Evolutionary conservation across 2,888 invertebrate species (phyloP), one percentile per base, ranked within the genome.

Genomic region (Lepidocyrtinus sp.): DNA sequence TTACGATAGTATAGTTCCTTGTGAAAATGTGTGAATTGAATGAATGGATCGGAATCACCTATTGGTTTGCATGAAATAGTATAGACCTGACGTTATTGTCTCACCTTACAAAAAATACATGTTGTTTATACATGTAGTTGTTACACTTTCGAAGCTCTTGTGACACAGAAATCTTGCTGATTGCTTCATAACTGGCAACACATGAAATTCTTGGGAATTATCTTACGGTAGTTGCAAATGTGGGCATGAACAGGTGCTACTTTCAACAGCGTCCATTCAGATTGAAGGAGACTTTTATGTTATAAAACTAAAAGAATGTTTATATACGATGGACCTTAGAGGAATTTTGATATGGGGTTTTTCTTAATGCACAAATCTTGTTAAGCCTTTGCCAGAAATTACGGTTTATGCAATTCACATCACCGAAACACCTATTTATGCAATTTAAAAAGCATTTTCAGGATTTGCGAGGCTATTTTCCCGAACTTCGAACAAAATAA

Each of bases 11-110:
- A 5, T 36, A 36, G 36, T 36, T 36, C 19, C n/a, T 59, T 59
- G 59, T 59, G 17, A 59, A 59, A 59, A n/a, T n/a, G n/a, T n/a
- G n/a, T n/a, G n/a, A n/a, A n/a, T n/a, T 59, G 59, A 59, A 59
- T n/a, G 19, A 59, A 59, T 17, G 19, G n/a, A n/a, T n/a, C n/a
- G n/a, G n/a, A n/a, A n/a, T n/a, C n/a, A n/a, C n/a, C n/a, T n/a
- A n/a, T n/a, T n/a, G n/a, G n/a, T n/a, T n/a, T n/a, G 19, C n/a
- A 19, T n/a, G 19, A 19, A n/a, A 17, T 59, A 19, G n/a, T n/a
- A n/a, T n/a, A n/a, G 59, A 5, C 59, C 59, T 12, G 36, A 36
- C 36, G n/a, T 36, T 36, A 12, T 36, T 36, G 36, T 5, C 36
- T 5, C 12, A 7, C 36, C 36, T 36, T 36, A n/a, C 36, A 36